These are phyloP conservation scores for Hiodon alosoides DNA, from an alignment of 2,113 vertebrate species.

Conservation along the genomic window DNA sequence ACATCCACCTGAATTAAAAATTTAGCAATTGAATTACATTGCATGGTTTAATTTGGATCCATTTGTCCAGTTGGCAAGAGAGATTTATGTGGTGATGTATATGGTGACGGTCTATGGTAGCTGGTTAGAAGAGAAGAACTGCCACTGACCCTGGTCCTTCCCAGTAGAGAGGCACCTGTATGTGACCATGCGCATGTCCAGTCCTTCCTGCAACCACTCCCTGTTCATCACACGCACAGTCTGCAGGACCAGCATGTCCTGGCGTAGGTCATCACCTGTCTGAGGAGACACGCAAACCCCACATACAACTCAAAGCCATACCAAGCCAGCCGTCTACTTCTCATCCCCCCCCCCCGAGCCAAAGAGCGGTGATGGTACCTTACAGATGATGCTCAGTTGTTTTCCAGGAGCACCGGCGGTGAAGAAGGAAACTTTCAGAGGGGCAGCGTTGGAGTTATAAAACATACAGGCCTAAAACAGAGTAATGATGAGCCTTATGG, in stretches of 20 bases:
- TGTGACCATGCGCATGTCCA: constrained; percentile 91
- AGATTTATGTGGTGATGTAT: too few species aligned
- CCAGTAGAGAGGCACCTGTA: constrained; percentile 88
- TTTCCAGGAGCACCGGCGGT: constrained; percentile 78
- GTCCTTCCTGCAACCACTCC: constrained; percentile 84
- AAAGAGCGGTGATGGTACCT: constrained; percentile 55
- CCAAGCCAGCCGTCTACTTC: neutral
- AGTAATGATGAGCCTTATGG: neutral
- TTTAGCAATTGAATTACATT: too few species aligned
- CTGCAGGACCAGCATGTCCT: constrained; percentile 95
- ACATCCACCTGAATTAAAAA: too few species aligned
- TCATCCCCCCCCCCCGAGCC: neutral
- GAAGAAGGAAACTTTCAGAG: constrained; percentile 82
- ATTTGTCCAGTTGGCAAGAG: too few species aligned
- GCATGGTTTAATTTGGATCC: too few species aligned
- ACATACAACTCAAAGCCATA: neutral
- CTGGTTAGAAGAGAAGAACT: neutral
- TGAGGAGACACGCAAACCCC: constrained; percentile 38
- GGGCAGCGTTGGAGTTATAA: constrained; percentile 86
- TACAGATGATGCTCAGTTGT: constrained; percentile 84
- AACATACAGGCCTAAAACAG: constrained; percentile 76
- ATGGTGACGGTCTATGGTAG: neutral
- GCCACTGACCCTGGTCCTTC: constrained; percentile 67
- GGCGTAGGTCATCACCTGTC: constrained; percentile 88
- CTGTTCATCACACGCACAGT: constrained; percentile 88